Evolutionary conservation across 2,888 invertebrate species (phyloP).

Genomic region (Heliconius aoede): DNA sequence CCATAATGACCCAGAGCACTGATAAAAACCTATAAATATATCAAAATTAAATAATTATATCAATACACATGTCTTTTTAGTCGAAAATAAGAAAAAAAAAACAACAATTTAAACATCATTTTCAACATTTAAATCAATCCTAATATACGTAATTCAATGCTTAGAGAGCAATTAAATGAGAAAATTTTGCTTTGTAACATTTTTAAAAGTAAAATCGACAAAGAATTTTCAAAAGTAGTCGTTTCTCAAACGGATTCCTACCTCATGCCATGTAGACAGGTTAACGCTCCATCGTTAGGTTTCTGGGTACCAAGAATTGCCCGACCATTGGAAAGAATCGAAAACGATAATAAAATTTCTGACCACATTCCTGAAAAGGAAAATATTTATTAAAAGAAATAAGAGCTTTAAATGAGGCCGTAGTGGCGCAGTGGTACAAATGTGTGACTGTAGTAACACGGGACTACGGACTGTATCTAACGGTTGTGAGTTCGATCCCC

Average conservation of each 20-base stretch:
- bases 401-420: neutral
- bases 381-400: neutral
- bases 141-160: neutral
- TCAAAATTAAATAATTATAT: conserved; percentile 14
- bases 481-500: too few species aligned
- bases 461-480: too few species aligned
- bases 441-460: too few species aligned
- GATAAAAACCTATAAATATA: conserved; percentile 86
- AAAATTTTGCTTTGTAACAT: neutral
- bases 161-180: neutral
- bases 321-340: conserved; percentile 88
- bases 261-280: conserved; percentile 90
- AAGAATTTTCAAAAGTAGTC: conserved; percentile 10
- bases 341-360: conserved; percentile 88
- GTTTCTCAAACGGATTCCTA: conserved; percentile 49
- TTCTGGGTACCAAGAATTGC: conserved; percentile 89
- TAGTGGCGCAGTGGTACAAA: too few species aligned
- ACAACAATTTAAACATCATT: neutral
- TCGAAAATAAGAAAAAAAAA: neutral
- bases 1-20: conserved; percentile 92
- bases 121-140: neutral
- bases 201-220: conserved; percentile 7
- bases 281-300: conserved; percentile 86
- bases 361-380: conserved; percentile 79
- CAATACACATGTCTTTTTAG: neutral